Percentiles rank a stretch among this genome's conserved stretches.
phyloP scores from a whole-genome alignment of 2,113 vertebrate species.

The Pipa parva region DNA sequence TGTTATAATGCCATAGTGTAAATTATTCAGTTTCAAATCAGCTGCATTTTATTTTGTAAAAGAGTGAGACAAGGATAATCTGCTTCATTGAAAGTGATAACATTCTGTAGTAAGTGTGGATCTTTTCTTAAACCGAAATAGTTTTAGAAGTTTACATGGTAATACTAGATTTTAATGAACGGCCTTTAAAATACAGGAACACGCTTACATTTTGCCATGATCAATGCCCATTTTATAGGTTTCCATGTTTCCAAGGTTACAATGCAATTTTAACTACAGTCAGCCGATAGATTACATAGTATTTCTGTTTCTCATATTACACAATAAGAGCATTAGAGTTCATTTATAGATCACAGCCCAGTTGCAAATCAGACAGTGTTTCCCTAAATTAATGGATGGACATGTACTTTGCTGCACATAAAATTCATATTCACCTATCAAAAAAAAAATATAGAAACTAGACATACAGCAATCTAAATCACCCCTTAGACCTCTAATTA shows the following conservation, averaged over 20 bases:
- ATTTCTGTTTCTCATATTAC: background rate
- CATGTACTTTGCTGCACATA: background rate
- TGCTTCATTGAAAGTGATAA: no score
- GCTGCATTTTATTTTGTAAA: no score
- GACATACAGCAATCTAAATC: no score
- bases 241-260: background rate
- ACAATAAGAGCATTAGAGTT: slow-evolving; percentile 6
- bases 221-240: background rate
- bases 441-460: no score
- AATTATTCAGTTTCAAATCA: no score
- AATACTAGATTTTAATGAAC: background rate
- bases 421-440: no score
- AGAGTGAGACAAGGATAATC: no score
- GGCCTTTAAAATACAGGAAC: background rate
- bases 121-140: background rate
- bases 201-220: background rate
- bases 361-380: background rate
- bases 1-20: no score
- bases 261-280: background rate
- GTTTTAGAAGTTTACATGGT: no score
- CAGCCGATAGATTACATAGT: background rate
- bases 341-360: slow-evolving; percentile 2
- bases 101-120: background rate
- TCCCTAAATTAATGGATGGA: background rate
- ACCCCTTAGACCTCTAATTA: no score